These are phyloP conservation scores for Dryoscopus gambensis DNA, from an alignment of 2,113 vertebrate species.

Conservation along the genomic window DNA sequence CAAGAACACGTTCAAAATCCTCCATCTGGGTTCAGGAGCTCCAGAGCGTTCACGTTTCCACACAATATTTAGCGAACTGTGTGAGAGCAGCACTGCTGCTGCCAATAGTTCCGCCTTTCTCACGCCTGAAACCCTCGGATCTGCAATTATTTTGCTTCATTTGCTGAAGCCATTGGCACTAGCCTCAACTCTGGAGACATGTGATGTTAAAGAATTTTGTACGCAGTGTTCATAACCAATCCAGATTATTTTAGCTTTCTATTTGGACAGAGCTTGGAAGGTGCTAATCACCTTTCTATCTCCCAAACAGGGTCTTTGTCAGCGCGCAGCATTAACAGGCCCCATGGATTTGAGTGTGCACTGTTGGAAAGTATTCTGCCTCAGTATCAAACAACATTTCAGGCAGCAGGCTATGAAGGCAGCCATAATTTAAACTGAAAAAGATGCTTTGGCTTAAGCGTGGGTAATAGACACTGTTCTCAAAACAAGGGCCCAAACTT, in stretches of 20 bases:
- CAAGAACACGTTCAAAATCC: neutral
- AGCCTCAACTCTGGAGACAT: neutral
- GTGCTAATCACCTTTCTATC: slow-evolving; percentile 49
- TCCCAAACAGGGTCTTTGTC: neutral
- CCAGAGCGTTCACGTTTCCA: neutral
- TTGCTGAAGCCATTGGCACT: neutral
- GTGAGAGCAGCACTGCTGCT: neutral
- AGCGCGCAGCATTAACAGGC: neutral
- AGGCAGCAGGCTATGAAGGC: slow-evolving; percentile 38
- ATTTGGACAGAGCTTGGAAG: neutral
- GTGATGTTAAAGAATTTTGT: neutral
- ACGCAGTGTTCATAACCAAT: neutral
- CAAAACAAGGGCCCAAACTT: neutral
- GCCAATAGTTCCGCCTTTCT: neutral
- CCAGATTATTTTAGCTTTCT: slow-evolving; percentile 36
- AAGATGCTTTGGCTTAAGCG: neutral
- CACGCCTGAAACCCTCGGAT: neutral
- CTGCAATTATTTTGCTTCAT: neutral
- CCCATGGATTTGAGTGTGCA: slow-evolving; percentile 9
- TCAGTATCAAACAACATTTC: slow-evolving; percentile 10
- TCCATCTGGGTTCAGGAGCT: neutral
- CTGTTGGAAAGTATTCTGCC: slow-evolving; percentile 20
- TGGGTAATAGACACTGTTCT: neutral
- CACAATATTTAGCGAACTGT: fast-evolving
- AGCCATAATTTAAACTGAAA: slow-evolving; percentile 19